Evolutionary conservation across 2,113 vertebrate genomes (phyloP).

Genomic region (Donacobius atricapilla): DNA sequence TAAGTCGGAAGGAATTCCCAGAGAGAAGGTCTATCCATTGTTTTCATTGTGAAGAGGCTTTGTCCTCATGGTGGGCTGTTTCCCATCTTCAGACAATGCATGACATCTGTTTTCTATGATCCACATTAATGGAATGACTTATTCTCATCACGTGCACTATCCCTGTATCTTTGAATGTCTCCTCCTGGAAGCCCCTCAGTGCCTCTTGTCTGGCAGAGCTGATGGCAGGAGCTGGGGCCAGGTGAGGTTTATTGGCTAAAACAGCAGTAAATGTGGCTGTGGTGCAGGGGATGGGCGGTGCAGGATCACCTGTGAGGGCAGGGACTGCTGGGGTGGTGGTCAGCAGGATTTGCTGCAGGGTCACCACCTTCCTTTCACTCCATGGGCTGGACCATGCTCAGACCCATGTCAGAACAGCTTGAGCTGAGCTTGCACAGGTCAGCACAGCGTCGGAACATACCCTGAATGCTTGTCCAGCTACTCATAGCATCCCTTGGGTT

Average conservation of each 20-base stretch:
- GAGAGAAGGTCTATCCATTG: fast-evolving
- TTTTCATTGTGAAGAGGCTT: background rate
- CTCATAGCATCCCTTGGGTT: fast-evolving
- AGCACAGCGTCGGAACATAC: fast-evolving
- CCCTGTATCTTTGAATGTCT: background rate
- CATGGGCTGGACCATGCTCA: background rate
- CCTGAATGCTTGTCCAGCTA: background rate
- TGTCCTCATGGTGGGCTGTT: background rate
- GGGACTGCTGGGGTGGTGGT: background rate
- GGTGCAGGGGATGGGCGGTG: background rate
- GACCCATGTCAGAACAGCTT: fast-evolving
- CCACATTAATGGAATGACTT: background rate
- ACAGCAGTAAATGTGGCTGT: fast-evolving
- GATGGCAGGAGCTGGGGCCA: background rate
- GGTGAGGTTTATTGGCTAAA: background rate
- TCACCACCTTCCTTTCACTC: background rate
- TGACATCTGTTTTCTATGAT: background rate
- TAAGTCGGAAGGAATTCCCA: background rate
- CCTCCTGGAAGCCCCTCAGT: background rate
- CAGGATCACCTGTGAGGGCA: background rate
- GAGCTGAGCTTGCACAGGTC: background rate
- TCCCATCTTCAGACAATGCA: background rate
- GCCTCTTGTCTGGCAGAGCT: background rate
- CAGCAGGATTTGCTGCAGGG: background rate
- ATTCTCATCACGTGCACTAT: fast-evolving